Conservation (phyloP, 2,113 vertebrate genomes). For the Merops nubicus region DNA sequence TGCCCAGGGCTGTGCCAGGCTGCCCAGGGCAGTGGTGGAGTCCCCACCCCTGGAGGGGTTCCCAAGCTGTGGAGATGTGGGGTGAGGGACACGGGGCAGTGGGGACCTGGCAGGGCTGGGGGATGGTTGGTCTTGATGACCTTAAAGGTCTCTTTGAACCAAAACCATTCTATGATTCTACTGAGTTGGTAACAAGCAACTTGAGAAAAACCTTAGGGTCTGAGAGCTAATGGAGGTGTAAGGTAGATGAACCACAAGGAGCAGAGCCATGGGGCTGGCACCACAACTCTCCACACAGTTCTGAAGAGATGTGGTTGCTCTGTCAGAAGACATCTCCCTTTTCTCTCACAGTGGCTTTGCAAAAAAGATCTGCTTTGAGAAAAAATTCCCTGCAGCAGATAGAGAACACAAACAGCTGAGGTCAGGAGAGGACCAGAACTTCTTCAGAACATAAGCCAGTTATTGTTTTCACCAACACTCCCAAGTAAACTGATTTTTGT, state of each 20-base stretch:
- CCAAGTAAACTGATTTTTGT: not conserved
- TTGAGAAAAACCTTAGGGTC: not conserved
- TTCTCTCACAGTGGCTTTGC: not conserved
- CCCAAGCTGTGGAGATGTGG: too few relatives aligned
- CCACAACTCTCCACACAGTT: rapidly evolving
- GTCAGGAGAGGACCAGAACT: not conserved
- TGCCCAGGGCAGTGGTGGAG: too few relatives aligned
- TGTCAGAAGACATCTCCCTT: not conserved
- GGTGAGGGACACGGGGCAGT: too few relatives aligned
- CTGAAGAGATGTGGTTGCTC: rapidly evolving
- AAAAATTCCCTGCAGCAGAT: not conserved
- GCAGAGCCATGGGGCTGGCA: not conserved
- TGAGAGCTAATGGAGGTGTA: not conserved
- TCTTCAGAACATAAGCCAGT: not conserved
- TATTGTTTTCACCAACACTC: not conserved
- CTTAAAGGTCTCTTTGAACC: too few relatives aligned
- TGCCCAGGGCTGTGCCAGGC: too few relatives aligned
- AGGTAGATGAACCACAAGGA: rapidly evolving
- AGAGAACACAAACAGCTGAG: not conserved
- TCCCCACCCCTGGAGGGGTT: too few relatives aligned
- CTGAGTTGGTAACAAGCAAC: not conserved
- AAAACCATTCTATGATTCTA: not conserved
- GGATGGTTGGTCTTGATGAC: too few relatives aligned
- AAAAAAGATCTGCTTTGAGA: not conserved
- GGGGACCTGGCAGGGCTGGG: too few relatives aligned